These are phyloP conservation scores for Dasypus novemcinctus DNA, from an alignment of 2,113 vertebrate genomes.

Conservation along the genomic window DNA sequence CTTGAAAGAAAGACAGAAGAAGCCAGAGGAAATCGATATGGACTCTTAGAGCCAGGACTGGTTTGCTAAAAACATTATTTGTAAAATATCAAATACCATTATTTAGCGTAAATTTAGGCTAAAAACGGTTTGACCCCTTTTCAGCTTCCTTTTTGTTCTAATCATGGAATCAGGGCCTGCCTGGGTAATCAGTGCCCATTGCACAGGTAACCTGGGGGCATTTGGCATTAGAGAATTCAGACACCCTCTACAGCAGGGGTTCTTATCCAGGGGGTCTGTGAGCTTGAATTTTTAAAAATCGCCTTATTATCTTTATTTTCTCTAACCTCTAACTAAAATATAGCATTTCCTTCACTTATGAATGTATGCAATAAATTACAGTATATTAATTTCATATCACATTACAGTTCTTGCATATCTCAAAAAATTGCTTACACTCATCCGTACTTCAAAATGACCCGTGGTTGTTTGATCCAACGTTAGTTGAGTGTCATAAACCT, in stretches of 20 bases:
- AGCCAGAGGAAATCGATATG: neutral
- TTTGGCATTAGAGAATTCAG: slow-evolving; percentile 7
- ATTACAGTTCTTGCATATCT: too few species aligned
- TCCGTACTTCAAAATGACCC: too few species aligned
- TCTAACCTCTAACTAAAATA: too few species aligned
- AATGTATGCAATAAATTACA: too few species aligned
- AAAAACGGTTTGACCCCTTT: slow-evolving; percentile 17
- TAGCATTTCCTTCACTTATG: too few species aligned
- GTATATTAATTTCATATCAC: too few species aligned
- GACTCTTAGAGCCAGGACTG: neutral
- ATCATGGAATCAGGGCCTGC: neutral
- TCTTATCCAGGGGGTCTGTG: too few species aligned
- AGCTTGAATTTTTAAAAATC: too few species aligned
- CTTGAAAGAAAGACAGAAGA: slow-evolving; percentile 17
- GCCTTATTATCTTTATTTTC: too few species aligned
- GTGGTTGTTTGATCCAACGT: too few species aligned
- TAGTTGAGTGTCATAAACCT: too few species aligned
- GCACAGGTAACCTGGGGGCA: neutral
- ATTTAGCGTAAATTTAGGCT: slow-evolving; percentile 27
- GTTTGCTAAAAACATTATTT: slow-evolving; percentile 14
- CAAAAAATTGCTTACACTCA: too few species aligned
- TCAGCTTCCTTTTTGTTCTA: slow-evolving; percentile 16
- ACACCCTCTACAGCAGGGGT: neutral
- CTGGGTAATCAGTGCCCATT: slow-evolving; percentile 27
- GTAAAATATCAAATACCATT: neutral